Conservation (phyloP, 2,113 vertebrate species). For the Phrynocephalus versicolor region DNA sequence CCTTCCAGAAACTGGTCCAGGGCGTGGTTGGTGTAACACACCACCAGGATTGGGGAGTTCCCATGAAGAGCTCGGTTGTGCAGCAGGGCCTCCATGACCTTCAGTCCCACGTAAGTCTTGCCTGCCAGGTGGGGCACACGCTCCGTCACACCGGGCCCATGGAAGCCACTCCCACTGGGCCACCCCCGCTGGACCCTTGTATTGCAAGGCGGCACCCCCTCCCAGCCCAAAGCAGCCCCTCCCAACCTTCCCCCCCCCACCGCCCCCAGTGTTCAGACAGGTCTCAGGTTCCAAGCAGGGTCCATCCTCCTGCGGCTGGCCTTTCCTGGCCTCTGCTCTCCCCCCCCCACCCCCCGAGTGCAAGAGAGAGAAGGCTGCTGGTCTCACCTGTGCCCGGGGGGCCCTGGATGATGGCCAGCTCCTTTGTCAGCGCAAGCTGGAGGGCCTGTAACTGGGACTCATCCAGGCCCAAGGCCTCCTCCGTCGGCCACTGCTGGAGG, state of each 20-base stretch:
- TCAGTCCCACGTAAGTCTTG: conserved; percentile 92
- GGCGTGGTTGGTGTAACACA: conserved; percentile 97
- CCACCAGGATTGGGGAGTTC: conserved; percentile 84
- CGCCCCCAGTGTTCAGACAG: too few species aligned
- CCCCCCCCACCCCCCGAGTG: too few species aligned
- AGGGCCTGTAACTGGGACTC: conserved; percentile 89
- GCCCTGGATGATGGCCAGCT: conserved; percentile 93
- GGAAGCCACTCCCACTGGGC: conserved; percentile 49
- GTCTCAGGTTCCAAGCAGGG: too few species aligned
- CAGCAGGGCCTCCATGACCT: conserved; percentile 88
- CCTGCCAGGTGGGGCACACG: conserved; percentile 68
- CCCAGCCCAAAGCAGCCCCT: too few species aligned
- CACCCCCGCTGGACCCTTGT: too few species aligned
- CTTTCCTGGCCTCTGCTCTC: background rate
- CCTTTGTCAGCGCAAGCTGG: conserved; percentile 90
- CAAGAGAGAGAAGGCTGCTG: too few species aligned
- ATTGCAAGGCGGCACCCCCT: too few species aligned
- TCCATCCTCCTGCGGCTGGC: too few species aligned
- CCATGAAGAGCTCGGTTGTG: conserved; percentile 77
- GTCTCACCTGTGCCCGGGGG: conserved; percentile 91
- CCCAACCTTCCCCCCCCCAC: too few species aligned
- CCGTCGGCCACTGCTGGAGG: conserved; percentile 79
- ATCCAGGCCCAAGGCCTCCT: conserved; percentile 84
- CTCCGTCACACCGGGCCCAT: background rate
- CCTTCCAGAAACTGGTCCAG: conserved; percentile 99